A percentile compares a stretch with the other conserved stretches of the same genome.
These are phyloP conservation scores for Zootermopsis nevadensis DNA, from an alignment of 2,888 invertebrate genomes.

Conservation along the genomic window DNA sequence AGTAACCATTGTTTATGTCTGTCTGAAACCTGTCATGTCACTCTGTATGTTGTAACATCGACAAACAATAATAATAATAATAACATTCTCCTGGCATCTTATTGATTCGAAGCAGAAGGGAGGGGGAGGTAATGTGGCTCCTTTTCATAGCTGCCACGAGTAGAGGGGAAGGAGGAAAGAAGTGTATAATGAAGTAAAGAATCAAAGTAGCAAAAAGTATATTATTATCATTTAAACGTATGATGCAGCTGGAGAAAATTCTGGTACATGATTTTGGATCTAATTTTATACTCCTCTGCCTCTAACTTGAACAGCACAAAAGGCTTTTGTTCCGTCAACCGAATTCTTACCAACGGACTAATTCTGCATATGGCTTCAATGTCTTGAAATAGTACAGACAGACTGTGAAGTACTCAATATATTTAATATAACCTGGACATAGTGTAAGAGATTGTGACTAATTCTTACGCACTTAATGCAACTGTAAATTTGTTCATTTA, in stretches of 20 bases:
- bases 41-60: constrained; percentile 16
- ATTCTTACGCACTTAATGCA: no score
- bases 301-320: background rate
- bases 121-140: constrained; percentile 1
- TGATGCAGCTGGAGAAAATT: background rate
- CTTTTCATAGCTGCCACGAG: background rate
- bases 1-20: constrained; percentile 51
- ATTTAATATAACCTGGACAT: no score
- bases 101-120: constrained; percentile 15
- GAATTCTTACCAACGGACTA: background rate
- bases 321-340: constrained; percentile 20
- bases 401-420: no score
- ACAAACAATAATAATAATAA: constrained; percentile 42
- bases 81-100: constrained; percentile 19
- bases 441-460: no score
- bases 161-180: background rate
- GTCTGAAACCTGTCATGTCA: constrained; percentile 43
- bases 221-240: constrained; percentile 7
- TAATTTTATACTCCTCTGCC: background rate
- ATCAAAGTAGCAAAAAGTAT: background rate
- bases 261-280: constrained; percentile 10
- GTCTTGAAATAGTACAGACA: no score
- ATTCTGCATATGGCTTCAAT: background rate
- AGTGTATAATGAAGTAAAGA: background rate
- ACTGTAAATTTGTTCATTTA: no score